phyloP scores from a whole-genome alignment of 2,888 invertebrate genomes.

The Tachina grossa region DNA sequence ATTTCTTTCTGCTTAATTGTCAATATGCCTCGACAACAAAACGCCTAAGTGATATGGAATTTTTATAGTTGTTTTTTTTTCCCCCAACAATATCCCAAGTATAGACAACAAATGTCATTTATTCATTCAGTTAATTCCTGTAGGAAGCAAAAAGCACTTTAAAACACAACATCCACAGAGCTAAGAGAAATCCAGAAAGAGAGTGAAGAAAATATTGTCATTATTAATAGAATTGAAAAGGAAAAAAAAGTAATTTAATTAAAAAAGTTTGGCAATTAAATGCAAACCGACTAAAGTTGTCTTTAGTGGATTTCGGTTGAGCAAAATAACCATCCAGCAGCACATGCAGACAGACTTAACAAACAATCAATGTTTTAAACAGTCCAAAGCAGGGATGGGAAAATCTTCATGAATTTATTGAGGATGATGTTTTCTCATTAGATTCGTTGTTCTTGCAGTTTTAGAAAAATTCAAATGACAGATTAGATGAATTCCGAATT shows the following conservation, averaged over 20 bases:
- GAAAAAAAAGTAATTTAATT: constrained; percentile 72
- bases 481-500: too few species aligned
- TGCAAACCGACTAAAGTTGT: constrained; percentile 68
- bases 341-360: not conserved
- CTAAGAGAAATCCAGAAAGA: not conserved
- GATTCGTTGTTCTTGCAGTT: too few species aligned
- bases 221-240: constrained; percentile 12
- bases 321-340: constrained; percentile 5
- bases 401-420: not conserved
- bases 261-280: constrained; percentile 74
- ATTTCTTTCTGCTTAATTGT: constrained; percentile 11
- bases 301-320: constrained; percentile 59
- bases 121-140: not conserved
- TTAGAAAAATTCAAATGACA: too few species aligned
- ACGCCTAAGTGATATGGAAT: constrained; percentile 59
- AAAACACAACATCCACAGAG: not conserved
- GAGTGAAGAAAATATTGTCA: constrained; percentile 6
- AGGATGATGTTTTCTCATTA: too few species aligned
- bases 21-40: constrained; percentile 6
- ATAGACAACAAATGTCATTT: constrained; percentile 38
- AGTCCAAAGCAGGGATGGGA: not conserved
- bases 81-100: constrained; percentile 15
- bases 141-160: not conserved
- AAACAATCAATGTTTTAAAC: not conserved
- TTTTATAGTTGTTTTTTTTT: constrained; percentile 54